Conservation (phyloP, 2,797 vertebrate species). For the Menidia menidia region DNA sequence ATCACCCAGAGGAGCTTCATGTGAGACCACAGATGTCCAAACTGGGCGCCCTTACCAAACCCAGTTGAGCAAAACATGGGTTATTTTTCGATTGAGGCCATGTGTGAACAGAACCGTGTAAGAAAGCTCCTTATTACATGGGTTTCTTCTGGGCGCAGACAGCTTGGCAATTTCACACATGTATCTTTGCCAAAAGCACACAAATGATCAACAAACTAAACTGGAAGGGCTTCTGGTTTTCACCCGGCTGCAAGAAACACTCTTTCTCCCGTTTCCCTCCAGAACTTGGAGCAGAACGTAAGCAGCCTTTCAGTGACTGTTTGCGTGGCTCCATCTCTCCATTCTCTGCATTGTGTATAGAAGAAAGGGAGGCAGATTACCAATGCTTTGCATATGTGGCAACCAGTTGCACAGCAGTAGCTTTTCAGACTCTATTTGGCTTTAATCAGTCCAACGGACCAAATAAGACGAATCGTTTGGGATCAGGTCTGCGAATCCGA, state of each 20-base stretch:
- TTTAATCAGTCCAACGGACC: background rate
- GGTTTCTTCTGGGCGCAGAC: background rate
- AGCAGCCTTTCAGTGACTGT: background rate
- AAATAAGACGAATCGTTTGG: background rate
- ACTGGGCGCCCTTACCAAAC: too few species aligned
- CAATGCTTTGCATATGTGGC: conserved; percentile 6
- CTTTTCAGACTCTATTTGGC: background rate
- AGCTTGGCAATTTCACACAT: background rate
- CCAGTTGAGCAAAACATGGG: too few species aligned
- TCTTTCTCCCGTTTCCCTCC: too few species aligned
- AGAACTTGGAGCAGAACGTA: background rate
- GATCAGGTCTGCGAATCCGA: background rate
- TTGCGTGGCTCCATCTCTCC: background rate
- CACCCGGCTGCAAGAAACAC: background rate
- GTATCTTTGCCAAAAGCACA: conserved; percentile 2
- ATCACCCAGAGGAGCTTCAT: background rate
- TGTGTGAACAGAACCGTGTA: background rate
- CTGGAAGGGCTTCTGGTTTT: background rate
- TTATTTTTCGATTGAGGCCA: background rate
- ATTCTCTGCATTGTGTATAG: background rate
- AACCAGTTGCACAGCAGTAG: background rate
- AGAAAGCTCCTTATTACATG: background rate
- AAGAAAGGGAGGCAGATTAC: conserved; percentile 13
- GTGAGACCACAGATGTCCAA: background rate
- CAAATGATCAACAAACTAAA: conserved; percentile 8